A percentile compares a stretch with the other conserved stretches of the same genome.
These are phyloP conservation scores for Eucera pruinosa DNA, from an alignment of 2,888 invertebrate genomes.

Conservation along the genomic window DNA sequence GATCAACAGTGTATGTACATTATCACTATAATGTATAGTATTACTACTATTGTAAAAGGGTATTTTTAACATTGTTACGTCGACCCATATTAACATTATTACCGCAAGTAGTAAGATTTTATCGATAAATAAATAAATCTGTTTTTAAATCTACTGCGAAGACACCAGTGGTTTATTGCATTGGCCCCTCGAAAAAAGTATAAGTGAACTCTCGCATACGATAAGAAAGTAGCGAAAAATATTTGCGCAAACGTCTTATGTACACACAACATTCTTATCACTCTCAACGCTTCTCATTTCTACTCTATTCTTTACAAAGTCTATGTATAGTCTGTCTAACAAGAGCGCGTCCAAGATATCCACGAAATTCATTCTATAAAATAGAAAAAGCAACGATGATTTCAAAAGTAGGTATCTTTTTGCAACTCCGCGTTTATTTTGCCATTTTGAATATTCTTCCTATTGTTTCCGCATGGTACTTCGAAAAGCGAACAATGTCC, in stretches of 20 bases:
- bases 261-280: conserved; percentile 11
- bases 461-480: too few relatives aligned
- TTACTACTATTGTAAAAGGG: conserved; percentile 48
- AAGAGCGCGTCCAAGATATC: too few relatives aligned
- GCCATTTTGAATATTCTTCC: too few relatives aligned
- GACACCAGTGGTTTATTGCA: conserved; percentile 45
- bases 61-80: conserved; percentile 66
- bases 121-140: conserved; percentile 68
- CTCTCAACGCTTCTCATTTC: background rate
- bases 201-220: conserved; percentile 2
- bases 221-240: conserved; percentile 44
- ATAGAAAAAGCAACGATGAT: too few relatives aligned
- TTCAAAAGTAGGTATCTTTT: too few relatives aligned
- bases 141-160: conserved; percentile 68
- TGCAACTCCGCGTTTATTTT: too few relatives aligned
- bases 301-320: background rate
- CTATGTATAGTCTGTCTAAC: too few relatives aligned
- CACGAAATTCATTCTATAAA: too few relatives aligned
- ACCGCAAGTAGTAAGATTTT: conserved; percentile 54
- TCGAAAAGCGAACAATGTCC: too few relatives aligned
- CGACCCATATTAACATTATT: conserved; percentile 55
- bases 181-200: conserved; percentile 49
- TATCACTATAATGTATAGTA: conserved; percentile 26
- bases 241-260: conserved; percentile 34
- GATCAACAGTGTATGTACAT: conserved; percentile 42